Base-by-base conservation (phyloP, 2,113 vertebrate species). In the Platichthys stellatus region DNA sequence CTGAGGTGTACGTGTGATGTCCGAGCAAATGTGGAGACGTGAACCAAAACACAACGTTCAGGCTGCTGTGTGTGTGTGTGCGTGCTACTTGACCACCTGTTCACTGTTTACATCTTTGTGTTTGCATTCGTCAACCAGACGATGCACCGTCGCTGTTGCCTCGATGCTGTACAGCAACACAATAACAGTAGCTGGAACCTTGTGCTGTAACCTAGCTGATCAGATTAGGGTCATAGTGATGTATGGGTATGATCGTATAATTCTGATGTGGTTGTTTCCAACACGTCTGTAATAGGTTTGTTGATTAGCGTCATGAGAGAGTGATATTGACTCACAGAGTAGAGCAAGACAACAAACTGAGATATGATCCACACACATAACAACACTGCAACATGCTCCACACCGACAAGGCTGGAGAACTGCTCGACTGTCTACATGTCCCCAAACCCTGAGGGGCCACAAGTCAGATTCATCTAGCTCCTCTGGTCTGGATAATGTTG, bases 101-200 rank as follows among this genome's bases (percentile, higher is more conserved):
- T 90, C 87, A 88, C 69, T 93, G 89, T 93, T 92, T 90, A 92
- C 87, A 91, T 88, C 78, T 67, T 53, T 83, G 62, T 74, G 75
- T 74, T 81, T 70, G 66, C 61, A 76, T 76, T 74, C 61, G 38
- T 21, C 53, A 72, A 17, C 8, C 62, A 69, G 26, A 15, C 47
- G 47, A 24, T 69, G 24, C 62, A 59, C 20, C 56, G 49, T 4
- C 60, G 43, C 23, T 53, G 28, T 23, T 62, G 35, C 14, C 10
- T 51, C 12, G 18, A n/a, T 26, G 12, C 7, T 62, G 18, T 38
- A 2, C 47, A 31, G 9, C 3, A 23, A 21, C 51, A 49, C 40
- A 31, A 6, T 5, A 23, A 21, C 51, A 49, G 45, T 17, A 18
- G 9, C 35, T 38, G 35, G 35, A 38, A 10, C 31, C 5, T 7